A percentile compares a stretch with the other conserved stretches of the same genome.
Conservation (phyloP, 2,797 vertebrate genomes). For the Somateria mollissima region DNA sequence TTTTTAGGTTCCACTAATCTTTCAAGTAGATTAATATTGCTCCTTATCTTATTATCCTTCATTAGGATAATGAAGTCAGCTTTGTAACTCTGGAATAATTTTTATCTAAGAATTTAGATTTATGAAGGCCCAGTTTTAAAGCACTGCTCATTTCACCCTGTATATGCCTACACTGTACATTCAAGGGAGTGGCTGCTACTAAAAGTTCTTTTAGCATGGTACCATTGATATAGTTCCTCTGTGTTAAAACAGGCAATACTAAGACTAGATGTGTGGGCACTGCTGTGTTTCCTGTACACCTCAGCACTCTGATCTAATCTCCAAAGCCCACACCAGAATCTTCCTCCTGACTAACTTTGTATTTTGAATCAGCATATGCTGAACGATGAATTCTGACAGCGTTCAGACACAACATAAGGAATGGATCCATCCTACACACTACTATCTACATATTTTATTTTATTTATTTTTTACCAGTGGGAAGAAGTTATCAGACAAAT, state of each 20-base stretch:
- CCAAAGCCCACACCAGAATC: not conserved
- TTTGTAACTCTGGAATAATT: not conserved
- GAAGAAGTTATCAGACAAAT: not conserved
- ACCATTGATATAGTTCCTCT: not conserved
- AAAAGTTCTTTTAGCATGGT: not conserved
- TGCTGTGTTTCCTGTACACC: not conserved
- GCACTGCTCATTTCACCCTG: not conserved
- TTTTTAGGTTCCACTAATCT: not conserved
- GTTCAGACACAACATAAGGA: not conserved
- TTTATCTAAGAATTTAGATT: not conserved
- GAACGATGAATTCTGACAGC: not conserved
- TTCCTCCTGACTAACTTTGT: not conserved
- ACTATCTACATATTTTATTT: not conserved
- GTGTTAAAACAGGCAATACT: not conserved
- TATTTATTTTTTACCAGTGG: not conserved
- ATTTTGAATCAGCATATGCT: not conserved
- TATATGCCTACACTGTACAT: fast-evolving
- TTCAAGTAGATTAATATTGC: not conserved
- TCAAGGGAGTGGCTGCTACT: not conserved
- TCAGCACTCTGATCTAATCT: not conserved
- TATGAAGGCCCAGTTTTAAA: not conserved
- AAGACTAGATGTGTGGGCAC: not conserved
- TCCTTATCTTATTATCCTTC: not conserved
- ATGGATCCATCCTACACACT: not conserved
- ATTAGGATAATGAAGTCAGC: not conserved